Base-by-base conservation (phyloP, 2,113 vertebrate genomes). In the Odocoileus virginianus region DNA sequence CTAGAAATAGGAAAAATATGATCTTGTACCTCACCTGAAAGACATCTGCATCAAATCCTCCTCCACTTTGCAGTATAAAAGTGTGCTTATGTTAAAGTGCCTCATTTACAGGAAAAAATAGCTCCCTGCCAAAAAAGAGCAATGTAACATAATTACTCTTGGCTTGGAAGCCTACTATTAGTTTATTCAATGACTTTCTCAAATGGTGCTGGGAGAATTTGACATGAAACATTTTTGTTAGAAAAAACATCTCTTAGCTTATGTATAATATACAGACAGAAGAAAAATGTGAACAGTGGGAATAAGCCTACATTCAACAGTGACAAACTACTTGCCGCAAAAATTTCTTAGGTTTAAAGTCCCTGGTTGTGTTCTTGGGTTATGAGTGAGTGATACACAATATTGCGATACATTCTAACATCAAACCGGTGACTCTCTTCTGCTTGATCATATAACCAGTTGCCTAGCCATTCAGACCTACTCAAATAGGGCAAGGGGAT, bases 1-100 rank as follows among this genome's bases (percentile, higher is more conserved):
- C 47, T 90, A 76, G 57, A 96, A 95, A 27, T 78, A 74, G 13
- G 74, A 85, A 96, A 94, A 93, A 93, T 97, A 89, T 67, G 28
- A 90, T 96, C 71, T 91, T 93, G 27, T 86, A 82, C 74, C 93
- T 97, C 85, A 95, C 87, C 95, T 95, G 89, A 98, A 96, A 89
- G 61, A 84, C 40, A 96, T 76, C 78, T 94, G 47, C 64, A 87
- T 95, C 93, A 96, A 97, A 95, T 86, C 74, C n/a, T 94, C 78
- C 58, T 92, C 95, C n/a, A 87, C 54, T 95, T 87, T 76, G 83
- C 15, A 52, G 12, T 82, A 17, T 40, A 91, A 97, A 90, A 81
- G 64, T 82, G 33, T 94, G 91, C 89, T 95, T 95, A 78, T 94
- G 33, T 86, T 96, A 90, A 52, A 54, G 78, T 57, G 87, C 45